Conservation (phyloP, 2,797 vertebrate species). For the Sebastes itinus region DNA sequence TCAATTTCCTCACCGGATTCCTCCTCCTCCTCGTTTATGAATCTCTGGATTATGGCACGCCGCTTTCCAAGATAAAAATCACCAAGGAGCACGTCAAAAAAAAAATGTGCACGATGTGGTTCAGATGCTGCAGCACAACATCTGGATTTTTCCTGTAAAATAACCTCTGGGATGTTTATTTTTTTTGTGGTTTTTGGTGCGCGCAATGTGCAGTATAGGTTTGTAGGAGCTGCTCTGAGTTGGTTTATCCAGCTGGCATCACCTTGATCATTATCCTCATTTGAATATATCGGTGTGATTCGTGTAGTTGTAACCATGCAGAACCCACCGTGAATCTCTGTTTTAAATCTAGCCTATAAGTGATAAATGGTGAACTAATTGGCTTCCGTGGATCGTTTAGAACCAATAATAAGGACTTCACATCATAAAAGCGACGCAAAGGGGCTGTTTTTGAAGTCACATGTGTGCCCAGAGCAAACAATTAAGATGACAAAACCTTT, state of each 20-base stretch:
- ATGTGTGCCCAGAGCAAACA: conserved; percentile 59
- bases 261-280: conserved; percentile 25
- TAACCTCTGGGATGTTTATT: conserved; percentile 41
- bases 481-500: conserved; percentile 76
- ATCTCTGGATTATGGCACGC: conserved; percentile 61
- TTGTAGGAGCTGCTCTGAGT: conserved; percentile 43
- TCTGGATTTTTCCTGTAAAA: conserved; percentile 32
- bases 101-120: conserved; percentile 3
- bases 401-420: conserved; percentile 32
- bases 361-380: conserved; percentile 37
- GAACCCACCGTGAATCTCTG: background rate
- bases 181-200: conserved; percentile 20
- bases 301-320: background rate
- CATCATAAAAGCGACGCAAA: conserved; percentile 33
- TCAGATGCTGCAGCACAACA: conserved; percentile 26
- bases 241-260: conserved; percentile 42
- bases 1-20: conserved; percentile 28
- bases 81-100: conserved; percentile 4
- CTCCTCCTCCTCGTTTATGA: background rate
- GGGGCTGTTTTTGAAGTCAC: conserved; percentile 57
- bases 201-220: conserved; percentile 44
- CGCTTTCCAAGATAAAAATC: conserved; percentile 58
- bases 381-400: conserved; percentile 23
- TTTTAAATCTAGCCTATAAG: background rate
- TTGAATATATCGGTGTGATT: conserved; percentile 1